Evolutionary conservation across 2,113 vertebrate species (phyloP).

Genomic region (Australoheros scitulus): DNA sequence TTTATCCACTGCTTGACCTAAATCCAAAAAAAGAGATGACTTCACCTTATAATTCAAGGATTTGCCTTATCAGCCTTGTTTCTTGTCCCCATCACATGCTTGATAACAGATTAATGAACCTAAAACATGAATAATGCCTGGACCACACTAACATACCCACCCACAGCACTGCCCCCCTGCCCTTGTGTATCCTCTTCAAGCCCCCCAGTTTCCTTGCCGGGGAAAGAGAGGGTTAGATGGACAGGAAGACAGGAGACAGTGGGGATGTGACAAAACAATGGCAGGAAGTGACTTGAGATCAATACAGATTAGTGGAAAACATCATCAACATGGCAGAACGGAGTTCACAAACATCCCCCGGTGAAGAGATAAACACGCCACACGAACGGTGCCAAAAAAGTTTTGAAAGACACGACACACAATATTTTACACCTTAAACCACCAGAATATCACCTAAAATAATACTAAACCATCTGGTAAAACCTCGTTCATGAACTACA

Average conservation of each 20-base stretch:
- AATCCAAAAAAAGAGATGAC: not conserved
- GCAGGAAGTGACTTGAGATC: conserved; percentile 79
- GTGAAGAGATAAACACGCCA: conserved; percentile 65
- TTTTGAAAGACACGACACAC: not conserved
- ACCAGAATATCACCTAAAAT: not conserved
- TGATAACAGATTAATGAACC: not conserved
- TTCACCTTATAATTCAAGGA: not conserved
- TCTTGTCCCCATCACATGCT: not conserved
- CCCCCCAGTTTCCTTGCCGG: conserved; percentile 66
- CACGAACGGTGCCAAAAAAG: conserved; percentile 28
- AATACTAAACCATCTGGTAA: not conserved
- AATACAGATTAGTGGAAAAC: conserved; percentile 69
- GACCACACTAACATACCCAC: not conserved
- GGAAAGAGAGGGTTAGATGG: conserved; percentile 66
- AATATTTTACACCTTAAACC: not conserved
- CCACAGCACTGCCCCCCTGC: not conserved
- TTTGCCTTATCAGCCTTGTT: not conserved
- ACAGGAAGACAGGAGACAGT: conserved; percentile 79
- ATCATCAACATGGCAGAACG: conserved; percentile 48
- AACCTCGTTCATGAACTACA: not conserved
- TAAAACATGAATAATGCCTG: not conserved
- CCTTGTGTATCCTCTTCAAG: conserved; percentile 64
- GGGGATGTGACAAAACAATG: conserved; percentile 78
- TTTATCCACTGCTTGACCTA: not conserved
- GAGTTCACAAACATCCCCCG: conserved; percentile 61